These are phyloP conservation scores for Anthopleura sola DNA, from an alignment of 64 coral and sea anemone species.

Conservation along the genomic window DNA sequence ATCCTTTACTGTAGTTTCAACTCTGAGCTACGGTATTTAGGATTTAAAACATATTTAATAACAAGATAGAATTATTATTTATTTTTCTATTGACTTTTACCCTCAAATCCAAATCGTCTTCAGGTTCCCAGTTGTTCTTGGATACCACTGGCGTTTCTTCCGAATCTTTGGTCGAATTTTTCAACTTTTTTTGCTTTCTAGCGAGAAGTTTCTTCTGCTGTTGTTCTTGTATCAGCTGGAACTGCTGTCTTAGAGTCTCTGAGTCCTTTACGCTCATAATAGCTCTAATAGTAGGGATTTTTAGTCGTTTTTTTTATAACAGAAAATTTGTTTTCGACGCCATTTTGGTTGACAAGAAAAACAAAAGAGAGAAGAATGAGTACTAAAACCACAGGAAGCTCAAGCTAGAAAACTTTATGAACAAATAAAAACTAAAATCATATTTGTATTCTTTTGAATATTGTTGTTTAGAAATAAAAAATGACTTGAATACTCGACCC, in stretches of 20 bases:
- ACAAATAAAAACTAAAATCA: not conserved
- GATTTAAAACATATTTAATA: not conserved
- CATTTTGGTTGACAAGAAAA: conserved; percentile 59
- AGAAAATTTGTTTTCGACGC: conserved; percentile 24
- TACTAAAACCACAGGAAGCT: not conserved
- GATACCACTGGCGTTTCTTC: conserved; percentile 19
- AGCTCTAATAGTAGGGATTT: conserved; percentile 12
- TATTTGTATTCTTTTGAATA: not conserved
- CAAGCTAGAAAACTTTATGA: not conserved
- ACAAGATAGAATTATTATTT: not conserved
- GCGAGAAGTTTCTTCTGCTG: conserved; percentile 67
- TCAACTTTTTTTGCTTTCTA: conserved; percentile 60
- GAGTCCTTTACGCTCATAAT: conserved; percentile 35
- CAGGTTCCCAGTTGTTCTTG: conserved; percentile 13
- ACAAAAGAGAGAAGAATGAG: not conserved
- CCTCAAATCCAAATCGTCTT: conserved; percentile 38
- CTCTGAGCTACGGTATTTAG: too few species aligned
- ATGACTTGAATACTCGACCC: not conserved
- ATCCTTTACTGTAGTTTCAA: too few species aligned
- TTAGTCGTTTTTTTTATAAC: conserved; percentile 7
- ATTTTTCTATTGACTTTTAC: conserved; percentile 15
- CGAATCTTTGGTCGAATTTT: conserved; percentile 28
- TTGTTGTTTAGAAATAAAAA: not conserved
- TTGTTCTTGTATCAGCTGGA: conserved; percentile 85
- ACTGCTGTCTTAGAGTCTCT: conserved; percentile 52